Base-by-base conservation (phyloP, 30 jellyfish, hydroid and myxozoan genomes). In the Phacellophora camtschatica region DNA sequence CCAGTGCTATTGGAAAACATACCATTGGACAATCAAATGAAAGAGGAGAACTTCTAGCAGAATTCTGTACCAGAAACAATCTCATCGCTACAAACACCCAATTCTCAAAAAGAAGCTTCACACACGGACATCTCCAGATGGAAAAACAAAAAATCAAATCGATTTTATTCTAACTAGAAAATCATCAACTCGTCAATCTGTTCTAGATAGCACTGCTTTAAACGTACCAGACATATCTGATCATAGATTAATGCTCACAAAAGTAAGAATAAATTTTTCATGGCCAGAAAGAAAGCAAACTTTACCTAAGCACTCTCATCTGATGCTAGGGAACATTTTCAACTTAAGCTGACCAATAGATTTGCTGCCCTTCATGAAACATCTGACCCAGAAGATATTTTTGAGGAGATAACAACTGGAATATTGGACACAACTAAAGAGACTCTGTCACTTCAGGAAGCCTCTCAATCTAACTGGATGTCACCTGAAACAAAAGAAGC, bases 51-150 rank as follows among this genome's bases (percentile, higher is more conserved):
- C 81, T 29, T 3, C 66, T 66, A 8, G 81, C 81, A 37, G 71
- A 66, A 13, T 66, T 66, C 32, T 66, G 81, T 30, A 66, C 67
- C n/a, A 32, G 67, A 66, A 66, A 66, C 30, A 29, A 66, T 74
- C 81, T 66, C 12, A 74, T 66, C 12, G 81, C 67, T 5, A 51
- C 66, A 15, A 51, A 51, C 66, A 51, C 66, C 6, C 10, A 5
- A 18, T 51, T 51, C 18, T 24, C 30, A 66, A 41, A 66, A 15
- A 15, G 35, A 45, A 46, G 31, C 19, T 43, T 3, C 25, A 41
- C 19, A 71, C 80, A 4, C 46, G 85, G 85, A 71, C 81, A 19
- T 71, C 85, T 7, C 85, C 85, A 7, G 80, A 72, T 72, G 86
- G 86, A 1, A 46, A 72, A 2, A 46, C 80, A 3, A 3, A 27